Percentiles rank a stretch among this genome's conserved stretches.
Evolutionary conservation across 2,113 vertebrate genomes (phyloP).

Genomic region (Rhynchomys soricoides): DNA sequence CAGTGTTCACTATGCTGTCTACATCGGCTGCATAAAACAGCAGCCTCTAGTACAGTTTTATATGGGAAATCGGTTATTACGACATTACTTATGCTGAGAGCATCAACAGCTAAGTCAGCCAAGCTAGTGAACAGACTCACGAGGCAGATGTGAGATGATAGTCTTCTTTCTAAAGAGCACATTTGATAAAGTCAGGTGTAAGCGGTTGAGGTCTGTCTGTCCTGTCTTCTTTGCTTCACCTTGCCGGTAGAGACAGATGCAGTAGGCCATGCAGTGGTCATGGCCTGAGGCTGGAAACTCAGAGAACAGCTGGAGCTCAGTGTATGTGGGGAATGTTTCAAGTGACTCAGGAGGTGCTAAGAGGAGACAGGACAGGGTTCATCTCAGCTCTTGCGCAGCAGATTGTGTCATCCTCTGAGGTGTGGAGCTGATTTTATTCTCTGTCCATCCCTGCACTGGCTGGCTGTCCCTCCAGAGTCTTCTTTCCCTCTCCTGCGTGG

Average conservation of each 20-base stretch:
- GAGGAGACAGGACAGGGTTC: not conserved
- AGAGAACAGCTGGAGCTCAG: not conserved
- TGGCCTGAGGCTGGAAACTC: not conserved
- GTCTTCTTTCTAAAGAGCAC: not conserved
- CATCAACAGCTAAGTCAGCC: not conserved
- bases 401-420: not conserved
- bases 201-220: not conserved
- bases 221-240: not conserved
- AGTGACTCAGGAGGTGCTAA: not conserved
- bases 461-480: not conserved
- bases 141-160: accelerated
- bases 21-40: not conserved
- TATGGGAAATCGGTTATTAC: not conserved
- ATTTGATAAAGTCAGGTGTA: not conserved
- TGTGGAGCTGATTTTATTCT: not conserved
- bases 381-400: not conserved
- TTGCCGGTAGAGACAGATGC: not conserved
- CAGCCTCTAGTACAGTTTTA: not conserved
- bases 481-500: not conserved
- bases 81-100: not conserved
- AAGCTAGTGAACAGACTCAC: not conserved
- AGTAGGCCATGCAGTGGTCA: accelerated
- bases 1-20: not conserved
- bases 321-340: not conserved
- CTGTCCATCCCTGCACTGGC: not conserved